These are phyloP conservation scores for Hirudinaria manillensis DNA, from an alignment of 2,888 invertebrate species.

Conservation along the genomic window DNA sequence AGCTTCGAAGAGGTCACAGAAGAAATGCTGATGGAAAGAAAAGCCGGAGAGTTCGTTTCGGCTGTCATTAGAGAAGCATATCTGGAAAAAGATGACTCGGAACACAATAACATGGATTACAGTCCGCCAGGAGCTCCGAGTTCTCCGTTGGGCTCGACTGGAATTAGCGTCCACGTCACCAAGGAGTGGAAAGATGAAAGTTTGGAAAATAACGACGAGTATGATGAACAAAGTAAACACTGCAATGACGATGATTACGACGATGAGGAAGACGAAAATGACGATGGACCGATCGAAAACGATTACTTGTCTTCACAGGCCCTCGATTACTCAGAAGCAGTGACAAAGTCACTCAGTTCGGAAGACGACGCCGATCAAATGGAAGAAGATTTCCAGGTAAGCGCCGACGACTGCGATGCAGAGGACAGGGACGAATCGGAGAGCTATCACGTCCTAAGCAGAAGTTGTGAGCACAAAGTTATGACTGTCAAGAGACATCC, in stretches of 20 bases:
- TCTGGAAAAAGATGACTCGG: not conserved
- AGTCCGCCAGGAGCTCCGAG: not conserved
- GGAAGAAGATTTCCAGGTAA: not conserved
- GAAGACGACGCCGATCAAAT: conserved; percentile 41
- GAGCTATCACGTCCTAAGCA: not conserved
- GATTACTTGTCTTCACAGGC: not conserved
- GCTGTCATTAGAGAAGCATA: conserved; percentile 13
- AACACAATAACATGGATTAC: not conserved
- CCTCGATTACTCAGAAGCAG: conserved; percentile 11
- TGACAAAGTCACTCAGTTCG: conserved; percentile 53
- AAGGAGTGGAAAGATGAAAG: not conserved
- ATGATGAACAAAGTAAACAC: not conserved
- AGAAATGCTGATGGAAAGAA: conserved; percentile 19
- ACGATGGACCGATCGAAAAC: not conserved
- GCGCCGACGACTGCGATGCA: not conserved
- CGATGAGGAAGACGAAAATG: conserved; percentile 1
- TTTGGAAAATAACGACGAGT: not conserved
- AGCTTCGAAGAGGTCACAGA: conserved; percentile 23
- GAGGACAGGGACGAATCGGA: not conserved
- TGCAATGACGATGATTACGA: not conserved
- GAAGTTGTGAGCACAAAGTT: not conserved
- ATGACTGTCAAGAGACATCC: conserved; percentile 7
- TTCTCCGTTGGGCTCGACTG: not conserved
- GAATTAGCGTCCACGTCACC: not conserved
- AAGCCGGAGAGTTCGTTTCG: conserved; percentile 8